Conservation (phyloP, 2,797 vertebrate genomes). For the Champsocephalus esox region DNA sequence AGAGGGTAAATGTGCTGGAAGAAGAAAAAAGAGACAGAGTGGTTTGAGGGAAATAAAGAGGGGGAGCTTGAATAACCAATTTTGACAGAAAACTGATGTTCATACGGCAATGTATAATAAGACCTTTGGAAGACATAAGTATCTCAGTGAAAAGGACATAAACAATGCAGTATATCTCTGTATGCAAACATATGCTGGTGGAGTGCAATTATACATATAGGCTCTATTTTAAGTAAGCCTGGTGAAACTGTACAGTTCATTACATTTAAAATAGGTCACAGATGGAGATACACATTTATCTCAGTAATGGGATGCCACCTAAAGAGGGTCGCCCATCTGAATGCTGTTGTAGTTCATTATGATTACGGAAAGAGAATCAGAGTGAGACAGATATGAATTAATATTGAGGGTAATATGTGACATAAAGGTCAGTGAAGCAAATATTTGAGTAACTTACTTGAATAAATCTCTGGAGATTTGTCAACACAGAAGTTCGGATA, state of each 20-base stretch:
- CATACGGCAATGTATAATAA: neutral
- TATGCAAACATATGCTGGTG: neutral
- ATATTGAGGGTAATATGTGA: neutral
- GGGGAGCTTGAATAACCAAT: neutral
- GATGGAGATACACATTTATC: slow-evolving; percentile 31
- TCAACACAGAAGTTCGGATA: neutral
- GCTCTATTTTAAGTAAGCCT: slow-evolving; percentile 6
- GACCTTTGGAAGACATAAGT: neutral
- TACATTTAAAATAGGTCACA: slow-evolving; percentile 35
- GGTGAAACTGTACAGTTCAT: slow-evolving; percentile 6
- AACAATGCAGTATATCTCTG: neutral
- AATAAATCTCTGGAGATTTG: neutral
- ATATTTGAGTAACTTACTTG: neutral
- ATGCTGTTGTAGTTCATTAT: slow-evolving; percentile 15
- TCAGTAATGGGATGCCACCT: slow-evolving; percentile 20
- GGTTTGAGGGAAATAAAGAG: slow-evolving; percentile 11
- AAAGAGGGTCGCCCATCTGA: neutral
- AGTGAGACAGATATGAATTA: neutral
- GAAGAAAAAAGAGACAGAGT: neutral
- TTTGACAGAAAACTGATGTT: slow-evolving; percentile 7
- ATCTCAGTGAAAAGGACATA: neutral
- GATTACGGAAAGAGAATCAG: neutral
- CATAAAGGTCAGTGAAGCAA: neutral
- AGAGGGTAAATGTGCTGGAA: slow-evolving; percentile 4
- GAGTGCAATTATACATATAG: neutral